These are phyloP conservation scores for Diplodus puntazzo DNA, from an alignment of 2,797 vertebrate genomes.

Conservation along the genomic window DNA sequence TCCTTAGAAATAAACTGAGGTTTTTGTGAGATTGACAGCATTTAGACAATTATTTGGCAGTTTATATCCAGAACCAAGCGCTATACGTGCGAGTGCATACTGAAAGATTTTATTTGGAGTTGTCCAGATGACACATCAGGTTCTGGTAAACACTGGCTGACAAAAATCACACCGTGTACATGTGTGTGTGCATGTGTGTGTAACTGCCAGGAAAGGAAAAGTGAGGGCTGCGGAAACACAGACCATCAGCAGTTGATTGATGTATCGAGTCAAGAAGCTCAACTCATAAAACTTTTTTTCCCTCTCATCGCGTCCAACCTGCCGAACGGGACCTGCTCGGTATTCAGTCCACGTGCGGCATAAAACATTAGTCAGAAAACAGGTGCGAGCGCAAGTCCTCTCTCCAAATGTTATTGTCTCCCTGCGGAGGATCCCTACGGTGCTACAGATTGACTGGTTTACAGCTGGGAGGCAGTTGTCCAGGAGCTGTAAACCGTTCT, in stretches of 20 bases:
- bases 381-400: constrained; percentile 37
- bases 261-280: constrained; percentile 34
- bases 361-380: constrained; percentile 47
- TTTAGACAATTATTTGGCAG: not conserved
- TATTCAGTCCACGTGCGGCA: constrained; percentile 40
- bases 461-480: constrained; percentile 59
- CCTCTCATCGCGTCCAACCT: constrained; percentile 18
- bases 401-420: constrained; percentile 53
- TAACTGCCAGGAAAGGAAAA: constrained; percentile 6
- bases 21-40: not conserved
- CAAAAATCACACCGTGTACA: not conserved
- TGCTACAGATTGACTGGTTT: constrained; percentile 60
- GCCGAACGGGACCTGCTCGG: constrained; percentile 15
- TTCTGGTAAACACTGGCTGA: not conserved
- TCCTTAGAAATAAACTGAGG: not conserved
- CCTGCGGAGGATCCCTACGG: constrained; percentile 45
- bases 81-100: too few species aligned
- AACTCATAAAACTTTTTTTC: constrained; percentile 20
- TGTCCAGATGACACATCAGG: not conserved
- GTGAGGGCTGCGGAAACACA: not conserved
- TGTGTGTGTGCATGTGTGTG: not conserved
- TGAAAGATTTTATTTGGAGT: constrained; percentile 5
- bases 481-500: constrained; percentile 47
- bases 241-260: constrained; percentile 36
- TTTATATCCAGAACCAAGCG: not conserved